Evolutionary conservation across 2,113 vertebrate genomes (phyloP).

Genomic region (Aegithalos caudatus): DNA sequence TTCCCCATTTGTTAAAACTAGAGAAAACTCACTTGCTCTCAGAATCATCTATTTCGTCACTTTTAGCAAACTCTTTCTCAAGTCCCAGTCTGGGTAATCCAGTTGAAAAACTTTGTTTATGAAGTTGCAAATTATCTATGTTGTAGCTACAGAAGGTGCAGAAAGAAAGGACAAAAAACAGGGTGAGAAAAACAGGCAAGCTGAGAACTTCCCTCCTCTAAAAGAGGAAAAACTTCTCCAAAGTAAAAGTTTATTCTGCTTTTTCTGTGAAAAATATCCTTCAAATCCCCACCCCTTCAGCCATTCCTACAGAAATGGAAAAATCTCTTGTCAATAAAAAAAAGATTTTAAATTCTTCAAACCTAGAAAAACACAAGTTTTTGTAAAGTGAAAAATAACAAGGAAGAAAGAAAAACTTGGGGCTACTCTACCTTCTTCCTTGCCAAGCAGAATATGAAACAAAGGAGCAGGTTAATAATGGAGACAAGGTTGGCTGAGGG

Average conservation of each 20-base stretch:
- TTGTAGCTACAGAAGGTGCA: neutral
- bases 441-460: neutral
- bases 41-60: neutral
- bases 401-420: neutral
- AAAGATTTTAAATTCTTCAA: neutral
- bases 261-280: neutral
- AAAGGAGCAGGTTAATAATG: conserved; percentile 41
- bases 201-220: neutral
- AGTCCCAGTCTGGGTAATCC: neutral
- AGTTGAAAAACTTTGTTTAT: neutral
- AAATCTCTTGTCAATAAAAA: neutral
- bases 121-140: neutral
- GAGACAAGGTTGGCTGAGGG: conserved; percentile 49
- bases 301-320: neutral
- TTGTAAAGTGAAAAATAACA: neutral
- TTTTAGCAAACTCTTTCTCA: neutral
- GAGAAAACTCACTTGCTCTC: conserved; percentile 44
- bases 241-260: neutral
- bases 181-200: neutral
- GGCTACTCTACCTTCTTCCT: conserved; percentile 1
- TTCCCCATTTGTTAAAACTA: conserved; percentile 30
- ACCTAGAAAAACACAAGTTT: neutral
- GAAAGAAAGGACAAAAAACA: neutral
- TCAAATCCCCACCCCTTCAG: neutral
- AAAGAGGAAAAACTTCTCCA: neutral